Conservation (phyloP, 2,797 vertebrate genomes). For the Cuniculus paca region DNA sequence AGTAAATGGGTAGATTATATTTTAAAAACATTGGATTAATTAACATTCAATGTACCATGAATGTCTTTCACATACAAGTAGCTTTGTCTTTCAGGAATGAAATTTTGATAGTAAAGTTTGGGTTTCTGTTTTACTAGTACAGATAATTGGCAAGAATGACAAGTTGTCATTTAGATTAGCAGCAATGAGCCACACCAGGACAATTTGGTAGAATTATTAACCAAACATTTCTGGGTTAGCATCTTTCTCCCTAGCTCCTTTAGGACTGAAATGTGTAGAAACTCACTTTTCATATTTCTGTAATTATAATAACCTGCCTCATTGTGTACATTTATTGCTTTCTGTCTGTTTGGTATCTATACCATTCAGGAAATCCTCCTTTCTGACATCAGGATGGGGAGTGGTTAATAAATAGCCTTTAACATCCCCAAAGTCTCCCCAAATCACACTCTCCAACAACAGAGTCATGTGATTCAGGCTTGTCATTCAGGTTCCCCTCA, state of each 20-base stretch:
- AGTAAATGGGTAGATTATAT: not conserved
- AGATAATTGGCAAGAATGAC: not conserved
- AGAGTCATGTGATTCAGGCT: not conserved
- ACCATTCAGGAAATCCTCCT: not conserved
- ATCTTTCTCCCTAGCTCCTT: not conserved
- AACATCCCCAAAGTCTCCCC: rapidly evolving
- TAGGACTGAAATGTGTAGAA: not conserved
- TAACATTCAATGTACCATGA: slow-evolving; percentile 3
- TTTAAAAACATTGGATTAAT: not conserved
- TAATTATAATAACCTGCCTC: not conserved
- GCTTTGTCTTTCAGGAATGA: not conserved
- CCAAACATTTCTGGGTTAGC: not conserved
- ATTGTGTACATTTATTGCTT: not conserved
- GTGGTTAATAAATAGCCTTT: not conserved
- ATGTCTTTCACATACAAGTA: not conserved
- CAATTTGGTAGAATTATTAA: not conserved
- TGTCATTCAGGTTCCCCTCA: not conserved
- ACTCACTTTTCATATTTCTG: not conserved
- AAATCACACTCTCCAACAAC: not conserved
- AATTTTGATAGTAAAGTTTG: slow-evolving; percentile 46
- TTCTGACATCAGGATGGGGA: not conserved
- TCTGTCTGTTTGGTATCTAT: not conserved
- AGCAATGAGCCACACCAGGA: not conserved
- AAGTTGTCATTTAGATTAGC: not conserved
- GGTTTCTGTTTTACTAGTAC: slow-evolving; percentile 18